Conservation (phyloP, 1,140 invertebrate genomes). For the Sinonovacula constricta region DNA sequence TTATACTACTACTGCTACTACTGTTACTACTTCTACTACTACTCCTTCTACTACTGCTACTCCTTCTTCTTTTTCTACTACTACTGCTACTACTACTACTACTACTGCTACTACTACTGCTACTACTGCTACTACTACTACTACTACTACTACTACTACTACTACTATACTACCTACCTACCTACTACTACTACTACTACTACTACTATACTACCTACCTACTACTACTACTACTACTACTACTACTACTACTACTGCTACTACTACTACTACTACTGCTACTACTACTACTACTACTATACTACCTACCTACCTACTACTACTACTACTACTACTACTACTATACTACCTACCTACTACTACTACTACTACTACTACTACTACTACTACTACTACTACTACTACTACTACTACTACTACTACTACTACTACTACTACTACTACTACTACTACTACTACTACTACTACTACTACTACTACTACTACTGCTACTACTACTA, state of each 20-base stretch:
- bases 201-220: too few relatives aligned
- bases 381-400: conserved; percentile 45
- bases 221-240: too few relatives aligned
- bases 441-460: conserved; percentile 45
- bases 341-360: too few relatives aligned
- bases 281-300: conserved; percentile 40
- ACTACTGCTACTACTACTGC: conserved; percentile 49
- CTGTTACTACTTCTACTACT: too few relatives aligned
- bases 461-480: conserved; percentile 49
- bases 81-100: too few relatives aligned
- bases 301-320: too few relatives aligned
- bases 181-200: too few relatives aligned
- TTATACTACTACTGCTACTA: too few relatives aligned
- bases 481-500: conserved; percentile 47
- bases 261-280: conserved; percentile 48
- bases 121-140: conserved; percentile 44
- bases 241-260: conserved; percentile 45
- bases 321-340: too few relatives aligned
- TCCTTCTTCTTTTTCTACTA: too few relatives aligned
- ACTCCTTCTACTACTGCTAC: too few relatives aligned
- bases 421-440: conserved; percentile 51
- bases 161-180: too few relatives aligned
- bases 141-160: conserved; percentile 48
- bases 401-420: conserved; percentile 45
- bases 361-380: conserved; percentile 49